These are phyloP conservation scores for Rhingia rostrata DNA, from an alignment of 2,888 invertebrate species.

Conservation along the genomic window DNA sequence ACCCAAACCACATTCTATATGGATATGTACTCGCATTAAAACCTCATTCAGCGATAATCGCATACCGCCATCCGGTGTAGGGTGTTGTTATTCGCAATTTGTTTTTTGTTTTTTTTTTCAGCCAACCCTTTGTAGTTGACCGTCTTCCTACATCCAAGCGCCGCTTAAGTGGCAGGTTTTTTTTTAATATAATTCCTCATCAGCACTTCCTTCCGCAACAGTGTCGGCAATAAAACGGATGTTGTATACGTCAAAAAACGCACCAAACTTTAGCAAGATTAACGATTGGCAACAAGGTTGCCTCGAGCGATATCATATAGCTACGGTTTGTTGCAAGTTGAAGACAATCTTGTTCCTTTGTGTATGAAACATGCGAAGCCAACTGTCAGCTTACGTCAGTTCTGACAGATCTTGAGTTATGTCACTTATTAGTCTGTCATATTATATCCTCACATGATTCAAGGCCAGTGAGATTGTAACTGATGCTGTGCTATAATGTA, in stretches of 20 bases:
- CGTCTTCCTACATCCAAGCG: slow-evolving; percentile 60
- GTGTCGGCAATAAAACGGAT: slow-evolving; percentile 27
- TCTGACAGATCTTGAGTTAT: slow-evolving; percentile 55
- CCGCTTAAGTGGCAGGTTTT: slow-evolving; percentile 64
- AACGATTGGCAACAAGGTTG: slow-evolving; percentile 12
- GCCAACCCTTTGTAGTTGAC: slow-evolving; percentile 42
- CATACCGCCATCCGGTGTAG: slow-evolving; percentile 68
- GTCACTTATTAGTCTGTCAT: slow-evolving; percentile 56
- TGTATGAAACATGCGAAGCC: not conserved
- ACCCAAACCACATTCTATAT: slow-evolving; percentile 29
- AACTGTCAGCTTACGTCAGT: slow-evolving; percentile 43
- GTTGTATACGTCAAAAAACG: slow-evolving; percentile 26
- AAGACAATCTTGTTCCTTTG: slow-evolving; percentile 42
- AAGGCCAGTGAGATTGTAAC: slow-evolving; percentile 35
- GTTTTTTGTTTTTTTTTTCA: slow-evolving; percentile 4
- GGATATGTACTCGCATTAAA: slow-evolving; percentile 42
- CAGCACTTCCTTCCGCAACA: slow-evolving; percentile 56
- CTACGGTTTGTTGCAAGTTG: too few relatives aligned
- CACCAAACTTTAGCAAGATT: not conserved
- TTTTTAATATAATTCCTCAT: slow-evolving; percentile 63
- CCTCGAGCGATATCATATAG: not conserved
- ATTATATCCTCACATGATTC: slow-evolving; percentile 11
- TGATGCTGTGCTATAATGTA: slow-evolving; percentile 18
- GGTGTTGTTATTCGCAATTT: slow-evolving; percentile 45
- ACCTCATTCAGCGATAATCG: slow-evolving; percentile 63